These are phyloP conservation scores for Thysanoteuthis rhombus DNA, from an alignment of 2,888 invertebrate species.

Conservation along the genomic window DNA sequence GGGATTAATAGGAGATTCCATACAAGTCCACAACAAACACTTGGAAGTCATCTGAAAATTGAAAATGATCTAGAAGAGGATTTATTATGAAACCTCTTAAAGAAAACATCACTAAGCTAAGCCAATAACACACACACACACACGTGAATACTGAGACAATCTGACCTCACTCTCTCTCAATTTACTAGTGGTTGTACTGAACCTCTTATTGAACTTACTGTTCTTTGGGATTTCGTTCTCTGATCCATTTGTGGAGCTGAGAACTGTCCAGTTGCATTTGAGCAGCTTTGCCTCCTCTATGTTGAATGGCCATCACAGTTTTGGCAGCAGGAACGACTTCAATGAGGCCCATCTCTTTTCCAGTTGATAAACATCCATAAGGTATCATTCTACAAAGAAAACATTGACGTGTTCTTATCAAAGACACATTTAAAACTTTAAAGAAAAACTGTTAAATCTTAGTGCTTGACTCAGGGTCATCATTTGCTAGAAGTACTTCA, in stretches of 20 bases:
- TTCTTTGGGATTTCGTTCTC: constrained; percentile 53
- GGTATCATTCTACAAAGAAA: constrained; percentile 69
- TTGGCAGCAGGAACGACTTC: constrained; percentile 72
- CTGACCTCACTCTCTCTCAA: too few species aligned
- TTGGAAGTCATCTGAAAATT: too few species aligned
- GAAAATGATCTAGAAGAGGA: too few species aligned
- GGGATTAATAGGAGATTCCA: too few species aligned
- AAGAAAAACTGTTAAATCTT: background rate
- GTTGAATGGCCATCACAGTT: constrained; percentile 74
- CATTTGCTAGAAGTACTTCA: too few species aligned
- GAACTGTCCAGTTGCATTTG: constrained; percentile 71
- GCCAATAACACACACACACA: too few species aligned
- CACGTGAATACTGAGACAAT: too few species aligned
- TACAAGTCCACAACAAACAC: too few species aligned
- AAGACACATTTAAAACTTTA: background rate
- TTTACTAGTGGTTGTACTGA: background rate
- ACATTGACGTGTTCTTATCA: background rate
- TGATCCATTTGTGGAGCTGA: constrained; percentile 72
- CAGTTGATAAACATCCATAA: constrained; percentile 73
- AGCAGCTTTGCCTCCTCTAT: constrained; percentile 68
- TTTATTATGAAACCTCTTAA: too few species aligned
- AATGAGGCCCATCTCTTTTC: constrained; percentile 70
- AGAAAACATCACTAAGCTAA: too few species aligned
- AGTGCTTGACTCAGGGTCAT: too few species aligned
- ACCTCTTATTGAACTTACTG: too few species aligned